Percentiles rank a stretch among this genome's conserved stretches.
Conservation (phyloP, 2,797 vertebrate genomes). For the Lycodopsis pacificus region DNA sequence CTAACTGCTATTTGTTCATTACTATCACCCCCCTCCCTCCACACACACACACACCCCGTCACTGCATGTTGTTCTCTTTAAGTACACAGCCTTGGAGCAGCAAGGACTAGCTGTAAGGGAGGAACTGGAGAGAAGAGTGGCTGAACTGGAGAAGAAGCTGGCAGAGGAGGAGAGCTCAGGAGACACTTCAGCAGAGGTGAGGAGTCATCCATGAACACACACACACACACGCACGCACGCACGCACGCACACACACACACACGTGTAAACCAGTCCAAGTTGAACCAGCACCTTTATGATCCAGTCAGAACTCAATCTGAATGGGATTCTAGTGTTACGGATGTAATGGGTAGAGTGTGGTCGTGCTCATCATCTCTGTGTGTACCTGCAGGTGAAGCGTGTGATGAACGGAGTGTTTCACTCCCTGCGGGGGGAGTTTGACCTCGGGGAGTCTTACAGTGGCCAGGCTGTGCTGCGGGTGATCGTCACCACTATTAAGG, state of each 20-base stretch:
- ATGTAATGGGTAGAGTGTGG: neutral
- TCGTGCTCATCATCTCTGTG: neutral
- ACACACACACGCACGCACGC: no score
- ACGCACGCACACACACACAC: no score
- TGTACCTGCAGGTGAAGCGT: slow-evolving; percentile 89
- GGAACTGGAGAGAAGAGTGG: slow-evolving; percentile 76
- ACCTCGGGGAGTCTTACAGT: slow-evolving; percentile 88
- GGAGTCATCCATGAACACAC: neutral
- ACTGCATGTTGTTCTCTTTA: slow-evolving; percentile 30
- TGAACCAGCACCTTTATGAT: neutral
- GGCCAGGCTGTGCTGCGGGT: slow-evolving; percentile 88
- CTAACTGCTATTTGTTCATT: neutral
- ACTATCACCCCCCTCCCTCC: neutral
- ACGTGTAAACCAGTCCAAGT: neutral
- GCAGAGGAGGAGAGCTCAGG: slow-evolving; percentile 51
- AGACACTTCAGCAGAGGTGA: slow-evolving; percentile 89
- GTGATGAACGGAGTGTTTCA: slow-evolving; percentile 98
- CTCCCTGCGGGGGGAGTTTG: slow-evolving; percentile 91
- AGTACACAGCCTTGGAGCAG: slow-evolving; percentile 86
- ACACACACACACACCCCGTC: neutral
- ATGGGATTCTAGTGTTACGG: neutral
- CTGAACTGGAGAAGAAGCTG: slow-evolving; percentile 70
- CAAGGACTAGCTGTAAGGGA: slow-evolving; percentile 71
- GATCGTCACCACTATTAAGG: slow-evolving; percentile 94
- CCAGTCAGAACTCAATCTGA: neutral